Percentiles rank a stretch among this genome's conserved stretches.
Conservation (phyloP, 2,888 invertebrate species). For the Synanthedon myopaeformis region DNA sequence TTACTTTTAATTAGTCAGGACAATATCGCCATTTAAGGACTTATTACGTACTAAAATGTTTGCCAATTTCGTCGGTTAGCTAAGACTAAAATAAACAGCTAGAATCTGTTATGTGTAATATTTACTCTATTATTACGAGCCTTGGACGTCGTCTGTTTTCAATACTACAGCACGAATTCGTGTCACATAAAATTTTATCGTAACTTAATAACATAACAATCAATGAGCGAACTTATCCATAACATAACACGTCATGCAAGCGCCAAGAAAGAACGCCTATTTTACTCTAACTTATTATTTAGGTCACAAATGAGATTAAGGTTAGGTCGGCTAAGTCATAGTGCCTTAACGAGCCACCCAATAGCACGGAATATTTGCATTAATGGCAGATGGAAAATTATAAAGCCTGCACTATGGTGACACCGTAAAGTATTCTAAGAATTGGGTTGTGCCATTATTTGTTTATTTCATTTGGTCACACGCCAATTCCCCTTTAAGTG, state of each 20-base stretch:
- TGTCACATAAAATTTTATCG: too few species aligned
- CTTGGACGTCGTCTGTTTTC: too few species aligned
- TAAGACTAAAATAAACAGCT: too few species aligned
- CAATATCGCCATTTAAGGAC: too few species aligned
- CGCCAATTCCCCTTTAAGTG: neutral
- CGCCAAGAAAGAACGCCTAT: neutral
- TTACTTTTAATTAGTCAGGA: too few species aligned
- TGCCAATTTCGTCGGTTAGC: too few species aligned
- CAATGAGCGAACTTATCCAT: neutral
- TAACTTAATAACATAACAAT: neutral
- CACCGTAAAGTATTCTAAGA: conserved; percentile 9
- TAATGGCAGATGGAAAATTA: conserved; percentile 29
- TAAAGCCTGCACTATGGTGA: conserved; percentile 16
- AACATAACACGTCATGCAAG: neutral
- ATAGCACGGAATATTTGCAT: conserved; percentile 61
- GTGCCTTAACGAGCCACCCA: conserved; percentile 23
- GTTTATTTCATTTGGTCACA: neutral
- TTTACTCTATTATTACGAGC: too few species aligned
- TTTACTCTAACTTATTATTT: conserved; percentile 11
- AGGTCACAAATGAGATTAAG: conserved; percentile 28
- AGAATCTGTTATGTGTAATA: too few species aligned
- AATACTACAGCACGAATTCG: too few species aligned
- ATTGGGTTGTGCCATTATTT: conserved; percentile 4
- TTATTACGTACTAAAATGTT: too few species aligned
- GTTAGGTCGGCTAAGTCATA: conserved; percentile 21